Conservation (phyloP, 2,888 invertebrate genomes). For the Stegophylla sp. region DNA sequence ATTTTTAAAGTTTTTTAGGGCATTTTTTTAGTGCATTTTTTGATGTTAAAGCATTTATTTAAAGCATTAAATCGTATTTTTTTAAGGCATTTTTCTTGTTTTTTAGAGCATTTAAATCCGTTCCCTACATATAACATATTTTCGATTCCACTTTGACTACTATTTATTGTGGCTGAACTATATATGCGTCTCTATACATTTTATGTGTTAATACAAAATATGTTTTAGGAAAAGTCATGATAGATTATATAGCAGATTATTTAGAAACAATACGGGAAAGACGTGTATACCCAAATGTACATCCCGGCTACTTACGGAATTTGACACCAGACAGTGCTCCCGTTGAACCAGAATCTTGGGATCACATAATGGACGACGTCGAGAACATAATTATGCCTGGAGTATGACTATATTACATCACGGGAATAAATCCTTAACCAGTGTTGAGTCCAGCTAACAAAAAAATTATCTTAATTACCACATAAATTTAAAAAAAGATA, state of each 20-base stretch:
- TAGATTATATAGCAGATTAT: conserved; percentile 98
- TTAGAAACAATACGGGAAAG: conserved; percentile 86
- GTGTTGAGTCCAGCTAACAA: too few relatives aligned
- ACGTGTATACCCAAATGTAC: conserved; percentile 90
- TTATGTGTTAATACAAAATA: not conserved
- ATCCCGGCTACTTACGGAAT: conserved; percentile 91
- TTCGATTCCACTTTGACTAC: too few relatives aligned
- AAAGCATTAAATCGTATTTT: too few relatives aligned
- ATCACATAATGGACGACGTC: conserved; percentile 89
- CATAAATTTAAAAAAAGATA: too few relatives aligned
- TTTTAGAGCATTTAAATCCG: too few relatives aligned
- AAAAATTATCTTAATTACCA: too few relatives aligned
- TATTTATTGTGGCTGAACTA: too few relatives aligned
- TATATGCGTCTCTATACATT: not conserved
- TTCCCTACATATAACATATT: too few relatives aligned
- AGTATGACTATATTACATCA: conserved; percentile 69
- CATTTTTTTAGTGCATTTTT: too few relatives aligned
- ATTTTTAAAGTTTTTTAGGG: too few relatives aligned
- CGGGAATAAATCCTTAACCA: not conserved
- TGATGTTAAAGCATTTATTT: too few relatives aligned
- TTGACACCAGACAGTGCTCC: conserved; percentile 89
- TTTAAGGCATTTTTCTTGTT: too few relatives aligned
- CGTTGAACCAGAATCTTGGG: conserved; percentile 84
- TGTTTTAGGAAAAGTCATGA: conserved; percentile 88
- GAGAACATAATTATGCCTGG: conserved; percentile 97